A percentile compares a stretch with the other conserved stretches of the same genome.
Evolutionary conservation across 2,888 invertebrate genomes (phyloP).

Genomic region (Smittia sp.): DNA sequence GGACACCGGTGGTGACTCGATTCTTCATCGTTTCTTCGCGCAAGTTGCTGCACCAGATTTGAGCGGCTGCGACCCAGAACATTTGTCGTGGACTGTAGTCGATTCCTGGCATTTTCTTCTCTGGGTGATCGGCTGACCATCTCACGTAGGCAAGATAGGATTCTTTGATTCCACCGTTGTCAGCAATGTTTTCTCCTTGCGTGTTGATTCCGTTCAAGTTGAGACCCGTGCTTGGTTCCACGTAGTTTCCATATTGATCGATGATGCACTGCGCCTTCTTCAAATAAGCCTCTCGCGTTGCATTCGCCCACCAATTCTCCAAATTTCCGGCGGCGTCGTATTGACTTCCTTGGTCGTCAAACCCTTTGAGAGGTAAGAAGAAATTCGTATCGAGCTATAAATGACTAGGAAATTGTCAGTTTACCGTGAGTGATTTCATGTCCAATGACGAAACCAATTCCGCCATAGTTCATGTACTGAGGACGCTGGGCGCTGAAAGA

Average conservation of each 20-base stretch:
- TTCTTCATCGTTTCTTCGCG: slow-evolving; percentile 43
- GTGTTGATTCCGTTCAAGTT: slow-evolving; percentile 43
- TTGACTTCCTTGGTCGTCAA: slow-evolving; percentile 53
- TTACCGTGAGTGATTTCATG: slow-evolving; percentile 45
- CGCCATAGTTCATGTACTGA: slow-evolving; percentile 44
- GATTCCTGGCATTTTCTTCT: slow-evolving; percentile 44
- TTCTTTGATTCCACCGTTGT: slow-evolving; percentile 43
- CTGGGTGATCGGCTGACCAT: slow-evolving; percentile 43
- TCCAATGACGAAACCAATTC: slow-evolving; percentile 45
- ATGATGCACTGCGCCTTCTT: slow-evolving; percentile 44
- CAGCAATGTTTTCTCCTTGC: slow-evolving; percentile 42
- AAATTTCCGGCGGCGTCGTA: slow-evolving; percentile 42
- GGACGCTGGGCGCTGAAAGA: slow-evolving; percentile 27
- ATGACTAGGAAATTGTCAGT: background rate
- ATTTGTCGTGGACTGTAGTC: slow-evolving; percentile 44
- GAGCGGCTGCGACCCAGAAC: slow-evolving; percentile 44
- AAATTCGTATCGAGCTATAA: too few species aligned
- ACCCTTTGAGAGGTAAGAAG: slow-evolving; percentile 52
- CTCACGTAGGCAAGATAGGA: slow-evolving; percentile 44
- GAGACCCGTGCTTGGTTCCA: slow-evolving; percentile 13
- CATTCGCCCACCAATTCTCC: slow-evolving; percentile 44
- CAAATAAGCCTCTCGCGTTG: slow-evolving; percentile 43
- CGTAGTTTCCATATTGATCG: slow-evolving; percentile 44
- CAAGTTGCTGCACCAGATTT: slow-evolving; percentile 44
- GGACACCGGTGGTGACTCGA: slow-evolving; percentile 43